Evolutionary conservation across 92 coral and sea anemone species (phyloP).

Genomic region (Umimayanthus kanabou): DNA sequence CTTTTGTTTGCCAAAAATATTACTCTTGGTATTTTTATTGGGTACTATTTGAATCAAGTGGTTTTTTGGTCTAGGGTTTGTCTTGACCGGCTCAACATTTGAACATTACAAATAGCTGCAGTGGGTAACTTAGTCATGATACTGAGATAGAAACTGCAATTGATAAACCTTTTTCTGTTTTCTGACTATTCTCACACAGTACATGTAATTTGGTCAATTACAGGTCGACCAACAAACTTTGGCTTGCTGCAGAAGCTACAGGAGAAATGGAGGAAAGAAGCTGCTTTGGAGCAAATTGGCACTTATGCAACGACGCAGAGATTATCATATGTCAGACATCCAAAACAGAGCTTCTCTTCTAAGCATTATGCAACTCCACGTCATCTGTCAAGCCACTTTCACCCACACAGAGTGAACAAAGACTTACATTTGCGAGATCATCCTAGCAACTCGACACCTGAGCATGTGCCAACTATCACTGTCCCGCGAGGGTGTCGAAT

Average conservation of each 20-base stretch:
- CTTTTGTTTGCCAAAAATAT: too few species aligned
- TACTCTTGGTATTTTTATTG: too few species aligned
- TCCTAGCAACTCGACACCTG: constrained; percentile 71
- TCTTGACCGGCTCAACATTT: too few species aligned
- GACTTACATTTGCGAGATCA: constrained; percentile 81
- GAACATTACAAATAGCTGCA: too few species aligned
- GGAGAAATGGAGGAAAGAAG: constrained; percentile 91
- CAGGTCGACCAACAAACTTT: constrained; percentile 95
- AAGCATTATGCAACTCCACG: constrained; percentile 78
- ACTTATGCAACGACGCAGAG: constrained; percentile 77
- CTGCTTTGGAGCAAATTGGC: constrained; percentile 73
- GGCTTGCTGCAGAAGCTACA: constrained; percentile 84
- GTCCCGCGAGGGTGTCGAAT: constrained; percentile 47
- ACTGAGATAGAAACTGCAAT: neutral
- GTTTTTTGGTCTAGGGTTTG: too few species aligned
- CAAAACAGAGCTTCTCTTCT: constrained; percentile 64
- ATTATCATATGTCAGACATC: constrained; percentile 73
- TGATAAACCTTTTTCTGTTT: neutral
- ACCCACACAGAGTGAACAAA: constrained; percentile 88
- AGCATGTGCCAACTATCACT: constrained; percentile 74
- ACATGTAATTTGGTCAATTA: neutral
- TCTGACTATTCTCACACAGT: neutral
- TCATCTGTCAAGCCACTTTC: constrained; percentile 85
- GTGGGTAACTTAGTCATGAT: neutral
- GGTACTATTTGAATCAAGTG: too few species aligned